Base-by-base conservation (phyloP, 2,113 vertebrate genomes). In the Cyanistes caeruleus region DNA sequence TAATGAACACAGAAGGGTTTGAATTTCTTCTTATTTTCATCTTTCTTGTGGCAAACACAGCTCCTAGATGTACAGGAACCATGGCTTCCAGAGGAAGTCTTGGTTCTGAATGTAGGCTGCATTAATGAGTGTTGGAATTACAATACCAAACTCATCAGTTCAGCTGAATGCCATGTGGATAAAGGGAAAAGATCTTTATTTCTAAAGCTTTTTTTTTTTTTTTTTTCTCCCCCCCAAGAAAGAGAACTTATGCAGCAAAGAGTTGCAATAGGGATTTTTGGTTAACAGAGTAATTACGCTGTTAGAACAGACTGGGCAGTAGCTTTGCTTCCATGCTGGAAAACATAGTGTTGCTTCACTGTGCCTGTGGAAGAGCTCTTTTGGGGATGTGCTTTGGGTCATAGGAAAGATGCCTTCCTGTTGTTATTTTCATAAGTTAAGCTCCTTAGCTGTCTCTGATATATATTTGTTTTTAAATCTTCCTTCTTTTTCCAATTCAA, bases 151-250 rank as follows among this genome's bases (percentile, higher is more conserved):
- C 62, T 90, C 43, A 60, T 77, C 62, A 79, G 15, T 52, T 86
- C 37, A 70, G 62, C 67, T 69, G 51, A 93, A 82, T 56, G 41
- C 73, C 11, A 8, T 28, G 48, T 15, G 82, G 70, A 58, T 52
- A 87, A 90, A 90, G 46, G 17, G 75, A 46, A 92, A 75, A 79
- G 48, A 39, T 33, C 72, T 96, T 93, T 48, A 75, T 82, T 88
- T 78, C 19, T 49, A 91, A 83, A 93, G 41, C 33, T 64, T 28
- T 49, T 79, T 94, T 13, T 16, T 33, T 94, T 13, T 16, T 33
- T 43, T 63, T 11, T 53, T 15, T 7, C 31, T 15, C 11, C 6
- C 35, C 27, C 21, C 21, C 21, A 11, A 44, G 5, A 41, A 43
- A 24, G 35, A 64, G 12, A 44, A 31, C 19, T 81, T 91, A 20